Conservation (phyloP, 2,797 vertebrate species). For the Poecile montanus region DNA sequence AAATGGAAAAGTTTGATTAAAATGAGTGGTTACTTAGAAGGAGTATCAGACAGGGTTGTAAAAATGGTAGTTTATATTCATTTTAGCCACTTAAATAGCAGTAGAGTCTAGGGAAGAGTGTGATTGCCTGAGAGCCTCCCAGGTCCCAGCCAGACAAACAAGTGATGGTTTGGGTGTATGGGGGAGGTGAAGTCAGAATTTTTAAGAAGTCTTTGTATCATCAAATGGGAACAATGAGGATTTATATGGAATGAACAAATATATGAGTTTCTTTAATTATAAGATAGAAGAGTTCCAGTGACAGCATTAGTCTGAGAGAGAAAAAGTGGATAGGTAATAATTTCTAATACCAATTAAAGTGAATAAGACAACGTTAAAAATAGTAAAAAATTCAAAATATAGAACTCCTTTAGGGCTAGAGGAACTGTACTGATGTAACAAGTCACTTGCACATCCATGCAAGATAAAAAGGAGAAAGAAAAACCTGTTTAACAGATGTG, state of each 20-base stretch:
- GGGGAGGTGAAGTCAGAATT: not conserved
- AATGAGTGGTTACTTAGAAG: not conserved
- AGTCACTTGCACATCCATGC: not conserved
- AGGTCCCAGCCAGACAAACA: not conserved
- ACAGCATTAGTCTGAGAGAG: conserved; percentile 31
- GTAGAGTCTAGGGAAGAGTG: not conserved
- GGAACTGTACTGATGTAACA: not conserved
- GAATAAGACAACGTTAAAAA: not conserved
- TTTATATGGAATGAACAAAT: not conserved
- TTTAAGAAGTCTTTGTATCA: not conserved
- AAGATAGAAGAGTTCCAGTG: conserved; percentile 18
- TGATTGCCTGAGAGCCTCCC: not conserved
- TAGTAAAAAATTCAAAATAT: conserved; percentile 3
- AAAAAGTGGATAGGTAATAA: not conserved
- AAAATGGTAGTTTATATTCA: not conserved
- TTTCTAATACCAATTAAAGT: not conserved
- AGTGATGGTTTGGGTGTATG: not conserved
- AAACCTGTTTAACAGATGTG: not conserved
- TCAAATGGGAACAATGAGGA: conserved; percentile 23
- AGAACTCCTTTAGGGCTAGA: not conserved
- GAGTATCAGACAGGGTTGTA: not conserved
- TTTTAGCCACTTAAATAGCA: not conserved
- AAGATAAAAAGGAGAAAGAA: not conserved
- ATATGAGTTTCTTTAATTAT: conserved; percentile 44
- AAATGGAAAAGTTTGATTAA: not conserved